Evolutionary conservation across 2,888 invertebrate species (phyloP).

Genomic region (Acanthoscelides obtectus): DNA sequence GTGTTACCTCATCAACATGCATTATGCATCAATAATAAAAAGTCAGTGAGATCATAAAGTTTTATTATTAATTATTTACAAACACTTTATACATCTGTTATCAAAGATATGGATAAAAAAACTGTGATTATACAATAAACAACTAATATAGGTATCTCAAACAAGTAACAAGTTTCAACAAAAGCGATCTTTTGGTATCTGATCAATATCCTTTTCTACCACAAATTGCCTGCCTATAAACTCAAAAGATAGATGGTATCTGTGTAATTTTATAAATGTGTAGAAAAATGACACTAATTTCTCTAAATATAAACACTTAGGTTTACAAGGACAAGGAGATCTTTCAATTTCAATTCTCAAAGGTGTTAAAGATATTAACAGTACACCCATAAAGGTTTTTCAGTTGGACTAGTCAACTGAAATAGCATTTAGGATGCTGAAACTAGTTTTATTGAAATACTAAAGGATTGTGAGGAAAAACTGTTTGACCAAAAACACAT

Average conservation of each 20-base stretch:
- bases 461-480: no score
- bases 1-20: no score
- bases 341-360: no score
- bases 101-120: not conserved
- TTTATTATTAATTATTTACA: not conserved
- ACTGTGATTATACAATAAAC: not conserved
- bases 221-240: not conserved
- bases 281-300: not conserved
- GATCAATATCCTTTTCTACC: not conserved
- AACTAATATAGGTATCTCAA: not conserved
- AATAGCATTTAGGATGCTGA: no score
- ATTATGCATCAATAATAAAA: not conserved
- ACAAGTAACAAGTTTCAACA: not conserved
- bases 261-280: not conserved
- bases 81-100: not conserved
- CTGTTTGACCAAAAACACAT: no score
- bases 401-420: no score
- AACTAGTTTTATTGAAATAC: no score
- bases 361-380: no score
- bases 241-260: not conserved
- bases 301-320: not conserved
- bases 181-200: not conserved
- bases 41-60: not conserved
- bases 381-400: no score
- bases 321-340: not conserved